Conservation (phyloP, 2,888 invertebrate genomes). For the Xestoiulus laeticollis region DNA sequence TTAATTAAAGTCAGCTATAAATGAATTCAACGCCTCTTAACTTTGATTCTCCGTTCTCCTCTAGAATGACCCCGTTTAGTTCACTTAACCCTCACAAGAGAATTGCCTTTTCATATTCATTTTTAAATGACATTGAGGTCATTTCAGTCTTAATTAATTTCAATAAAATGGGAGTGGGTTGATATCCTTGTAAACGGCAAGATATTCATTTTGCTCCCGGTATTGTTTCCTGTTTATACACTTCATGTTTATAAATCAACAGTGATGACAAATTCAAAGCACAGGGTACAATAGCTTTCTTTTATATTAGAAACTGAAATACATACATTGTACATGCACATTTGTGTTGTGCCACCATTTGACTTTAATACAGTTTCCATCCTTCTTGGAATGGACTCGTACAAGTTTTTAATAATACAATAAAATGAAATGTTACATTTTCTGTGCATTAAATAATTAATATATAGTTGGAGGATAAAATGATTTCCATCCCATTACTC, state of each 20-base stretch:
- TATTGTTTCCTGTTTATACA: background rate
- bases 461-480: too few species aligned
- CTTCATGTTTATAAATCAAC: background rate
- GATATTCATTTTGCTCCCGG: background rate
- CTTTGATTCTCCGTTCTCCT: background rate
- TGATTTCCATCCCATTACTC: too few species aligned
- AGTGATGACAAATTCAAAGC: background rate
- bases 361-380: too few species aligned
- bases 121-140: background rate
- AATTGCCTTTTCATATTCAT: background rate
- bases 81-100: background rate
- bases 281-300: background rate
- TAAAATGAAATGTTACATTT: too few species aligned
- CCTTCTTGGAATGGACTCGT: too few species aligned
- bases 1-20: too few species aligned
- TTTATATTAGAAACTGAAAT: background rate
- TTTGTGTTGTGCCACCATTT: too few species aligned
- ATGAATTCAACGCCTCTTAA: too few species aligned
- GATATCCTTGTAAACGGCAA: background rate
- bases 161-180: background rate
- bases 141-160: slow-evolving; percentile 6
- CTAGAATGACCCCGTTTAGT: background rate
- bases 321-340: background rate
- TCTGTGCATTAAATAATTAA: too few species aligned
- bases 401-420: too few species aligned